phyloP scores from a whole-genome alignment of 2,888 invertebrate species.

The Chirona hameri region DNA sequence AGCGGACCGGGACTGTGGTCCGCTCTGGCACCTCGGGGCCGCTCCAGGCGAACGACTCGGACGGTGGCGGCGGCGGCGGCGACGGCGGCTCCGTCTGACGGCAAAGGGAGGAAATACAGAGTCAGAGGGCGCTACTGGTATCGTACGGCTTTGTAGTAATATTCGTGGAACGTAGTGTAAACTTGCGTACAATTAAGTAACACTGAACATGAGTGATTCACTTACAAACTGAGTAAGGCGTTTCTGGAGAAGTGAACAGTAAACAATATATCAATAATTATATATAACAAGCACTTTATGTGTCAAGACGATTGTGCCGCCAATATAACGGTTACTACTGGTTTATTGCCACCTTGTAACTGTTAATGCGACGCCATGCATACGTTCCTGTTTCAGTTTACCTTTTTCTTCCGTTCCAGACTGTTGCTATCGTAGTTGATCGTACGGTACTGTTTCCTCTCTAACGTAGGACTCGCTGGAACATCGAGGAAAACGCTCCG shows the following conservation, averaged over 20 bases:
- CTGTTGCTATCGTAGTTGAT: slow-evolving; percentile 9
- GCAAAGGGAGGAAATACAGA: neutral
- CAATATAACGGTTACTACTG: too few species aligned
- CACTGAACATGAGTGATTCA: too few species aligned
- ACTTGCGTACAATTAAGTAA: neutral
- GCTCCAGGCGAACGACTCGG: neutral
- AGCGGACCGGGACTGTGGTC: neutral
- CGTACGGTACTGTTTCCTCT: neutral
- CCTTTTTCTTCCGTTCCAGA: neutral
- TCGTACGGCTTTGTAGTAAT: neutral
- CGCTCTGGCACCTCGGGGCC: neutral
- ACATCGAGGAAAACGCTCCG: neutral
- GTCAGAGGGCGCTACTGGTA: too few species aligned
- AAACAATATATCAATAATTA: too few species aligned
- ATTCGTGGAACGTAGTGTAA: too few species aligned
- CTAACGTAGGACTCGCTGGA: neutral
- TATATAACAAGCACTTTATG: too few species aligned
- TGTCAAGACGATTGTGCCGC: too few species aligned
- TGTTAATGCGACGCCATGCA: too few species aligned
- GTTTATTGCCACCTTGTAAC: too few species aligned
- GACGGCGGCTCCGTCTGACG: neutral
- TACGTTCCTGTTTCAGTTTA: neutral
- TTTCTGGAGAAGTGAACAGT: too few species aligned
- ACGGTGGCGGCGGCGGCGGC: neutral
- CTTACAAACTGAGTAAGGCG: too few species aligned